Evolutionary conservation across 2,888 invertebrate species (phyloP).

Genomic region (Elaeidobius kamerunicus): DNA sequence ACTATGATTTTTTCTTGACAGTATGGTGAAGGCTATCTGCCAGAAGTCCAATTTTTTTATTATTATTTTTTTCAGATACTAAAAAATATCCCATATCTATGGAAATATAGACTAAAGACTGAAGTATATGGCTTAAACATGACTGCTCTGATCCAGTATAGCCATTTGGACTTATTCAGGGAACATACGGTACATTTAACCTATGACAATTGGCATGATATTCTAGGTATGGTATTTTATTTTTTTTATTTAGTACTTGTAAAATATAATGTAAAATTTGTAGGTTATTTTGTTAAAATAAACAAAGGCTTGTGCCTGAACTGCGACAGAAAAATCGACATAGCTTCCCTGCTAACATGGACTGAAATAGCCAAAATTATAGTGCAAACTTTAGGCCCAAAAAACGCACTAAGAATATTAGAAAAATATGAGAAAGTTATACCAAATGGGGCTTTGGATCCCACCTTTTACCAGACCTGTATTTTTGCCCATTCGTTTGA

Average conservation of each 20-base stretch:
- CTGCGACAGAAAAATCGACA: conserved; percentile 55
- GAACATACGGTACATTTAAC: conserved; percentile 56
- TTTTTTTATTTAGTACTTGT: too few relatives aligned
- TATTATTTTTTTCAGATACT: conserved; percentile 14
- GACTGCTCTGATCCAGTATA: conserved; percentile 59
- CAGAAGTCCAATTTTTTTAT: too few relatives aligned
- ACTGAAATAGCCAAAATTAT: conserved; percentile 57
- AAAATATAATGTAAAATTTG: too few relatives aligned
- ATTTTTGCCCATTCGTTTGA: conserved; percentile 44
- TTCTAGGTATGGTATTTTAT: conserved; percentile 44
- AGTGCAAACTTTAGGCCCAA: conserved; percentile 60
- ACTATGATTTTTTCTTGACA: too few relatives aligned
- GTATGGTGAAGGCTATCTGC: too few relatives aligned
- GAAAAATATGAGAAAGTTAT: conserved; percentile 56
- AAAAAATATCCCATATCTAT: conserved; percentile 60
- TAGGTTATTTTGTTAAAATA: conserved; percentile 51
- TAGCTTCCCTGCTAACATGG: conserved; percentile 58
- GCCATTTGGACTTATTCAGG: conserved; percentile 56
- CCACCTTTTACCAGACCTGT: conserved; percentile 60
- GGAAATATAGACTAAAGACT: conserved; percentile 57
- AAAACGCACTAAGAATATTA: conserved; percentile 56
- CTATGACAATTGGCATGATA: conserved; percentile 58
- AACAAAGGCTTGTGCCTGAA: conserved; percentile 60
- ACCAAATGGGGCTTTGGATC: conserved; percentile 56
- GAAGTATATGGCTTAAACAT: conserved; percentile 52